phyloP scores from a whole-genome alignment of 2,888 invertebrate genomes.

The Laothoe populi region DNA sequence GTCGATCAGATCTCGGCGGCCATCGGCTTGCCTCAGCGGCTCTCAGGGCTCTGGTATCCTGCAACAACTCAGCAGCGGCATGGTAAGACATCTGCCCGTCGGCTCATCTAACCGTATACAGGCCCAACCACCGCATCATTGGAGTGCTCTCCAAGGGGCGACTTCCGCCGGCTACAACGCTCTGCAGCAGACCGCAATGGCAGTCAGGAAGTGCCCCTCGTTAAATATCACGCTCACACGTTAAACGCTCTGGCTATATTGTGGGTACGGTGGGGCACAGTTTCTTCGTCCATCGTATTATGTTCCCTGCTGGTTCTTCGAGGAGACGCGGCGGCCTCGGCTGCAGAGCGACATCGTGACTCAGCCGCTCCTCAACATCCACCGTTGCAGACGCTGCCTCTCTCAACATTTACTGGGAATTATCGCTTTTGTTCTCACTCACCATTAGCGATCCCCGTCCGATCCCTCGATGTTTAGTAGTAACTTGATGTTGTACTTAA shows the following conservation, averaged over 20 bases:
- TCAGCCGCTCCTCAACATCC: background rate
- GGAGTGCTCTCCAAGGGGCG: slow-evolving; percentile 80
- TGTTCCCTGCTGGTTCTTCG: background rate
- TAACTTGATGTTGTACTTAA: slow-evolving; percentile 63
- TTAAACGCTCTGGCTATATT: slow-evolving; percentile 50
- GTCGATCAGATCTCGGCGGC: slow-evolving; percentile 89
- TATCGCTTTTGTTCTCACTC: slow-evolving; percentile 35
- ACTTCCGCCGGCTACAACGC: slow-evolving; percentile 83
- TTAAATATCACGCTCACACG: slow-evolving; percentile 89
- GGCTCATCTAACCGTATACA: slow-evolving; percentile 87
- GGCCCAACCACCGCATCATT: slow-evolving; percentile 66
- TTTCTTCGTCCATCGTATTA: background rate
- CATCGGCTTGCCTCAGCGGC: slow-evolving; percentile 87
- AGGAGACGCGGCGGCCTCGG: background rate
- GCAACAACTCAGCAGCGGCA: slow-evolving; percentile 95
- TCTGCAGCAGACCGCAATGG: slow-evolving; percentile 80
- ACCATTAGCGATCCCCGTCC: slow-evolving; percentile 55
- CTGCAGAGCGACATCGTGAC: background rate
- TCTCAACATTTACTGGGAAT: slow-evolving; percentile 2
- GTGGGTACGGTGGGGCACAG: background rate
- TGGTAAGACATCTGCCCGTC: slow-evolving; percentile 93
- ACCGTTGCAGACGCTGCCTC: slow-evolving; percentile 21
- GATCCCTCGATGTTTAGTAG: slow-evolving; percentile 63
- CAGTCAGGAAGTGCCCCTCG: slow-evolving; percentile 91
- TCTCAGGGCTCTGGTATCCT: slow-evolving; percentile 91